phyloP scores from a whole-genome alignment of 1,140 invertebrate genomes.

The Nylanderia fulva region DNA sequence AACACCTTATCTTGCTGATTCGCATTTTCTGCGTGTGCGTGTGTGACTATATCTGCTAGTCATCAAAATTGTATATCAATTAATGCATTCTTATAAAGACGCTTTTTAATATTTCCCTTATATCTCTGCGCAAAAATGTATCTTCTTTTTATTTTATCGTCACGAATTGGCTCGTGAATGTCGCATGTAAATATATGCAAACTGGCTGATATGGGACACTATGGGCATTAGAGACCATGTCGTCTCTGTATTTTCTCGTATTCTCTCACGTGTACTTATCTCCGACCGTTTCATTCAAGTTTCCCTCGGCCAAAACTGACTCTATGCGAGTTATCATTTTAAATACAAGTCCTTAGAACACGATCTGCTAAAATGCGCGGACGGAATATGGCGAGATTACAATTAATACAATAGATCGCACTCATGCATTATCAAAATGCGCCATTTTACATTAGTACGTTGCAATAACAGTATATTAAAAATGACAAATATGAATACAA shows the following conservation, averaged over 20 bases:
- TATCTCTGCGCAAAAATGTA: not conserved
- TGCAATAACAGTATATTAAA: not conserved
- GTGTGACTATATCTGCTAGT: not conserved
- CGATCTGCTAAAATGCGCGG: not conserved
- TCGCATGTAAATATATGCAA: slow-evolving; percentile 25
- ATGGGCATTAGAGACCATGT: not conserved
- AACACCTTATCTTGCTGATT: slow-evolving; percentile 1
- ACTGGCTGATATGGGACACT: not conserved
- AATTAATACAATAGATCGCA: not conserved
- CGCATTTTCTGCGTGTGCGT: slow-evolving; percentile 32
- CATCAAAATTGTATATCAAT: slow-evolving; percentile 78
- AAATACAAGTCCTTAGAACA: not conserved
- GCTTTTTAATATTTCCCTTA: not conserved
- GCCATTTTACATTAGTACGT: not conserved
- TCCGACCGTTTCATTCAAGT: not conserved
- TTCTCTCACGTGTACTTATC: not conserved
- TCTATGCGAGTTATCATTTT: not conserved
- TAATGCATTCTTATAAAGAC: slow-evolving; percentile 55
- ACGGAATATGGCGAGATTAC: not conserved
- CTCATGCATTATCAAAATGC: not conserved
- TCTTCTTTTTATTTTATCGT: not conserved
- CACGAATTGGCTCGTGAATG: slow-evolving; percentile 10
- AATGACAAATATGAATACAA: slow-evolving; percentile 3
- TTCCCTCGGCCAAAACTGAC: not conserved
- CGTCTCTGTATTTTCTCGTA: not conserved